Evolutionary conservation across 1,140 invertebrate genomes (phyloP).

Genomic region (Latrodectus geometricus): DNA sequence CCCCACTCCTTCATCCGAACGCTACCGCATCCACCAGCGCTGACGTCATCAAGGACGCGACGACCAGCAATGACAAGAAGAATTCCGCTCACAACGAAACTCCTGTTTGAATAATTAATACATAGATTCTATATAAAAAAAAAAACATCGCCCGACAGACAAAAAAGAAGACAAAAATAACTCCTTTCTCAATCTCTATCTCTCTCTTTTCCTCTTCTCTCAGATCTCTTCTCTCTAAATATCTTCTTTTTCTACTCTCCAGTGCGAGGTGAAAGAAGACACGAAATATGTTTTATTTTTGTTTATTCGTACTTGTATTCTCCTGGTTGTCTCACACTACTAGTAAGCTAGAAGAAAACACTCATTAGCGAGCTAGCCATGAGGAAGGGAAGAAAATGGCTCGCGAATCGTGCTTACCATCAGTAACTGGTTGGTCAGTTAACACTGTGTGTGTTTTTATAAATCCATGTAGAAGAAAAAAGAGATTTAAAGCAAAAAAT

Average conservation of each 20-base stretch:
- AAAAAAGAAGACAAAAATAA: neutral
- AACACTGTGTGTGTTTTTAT: conserved; percentile 59
- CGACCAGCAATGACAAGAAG: conserved; percentile 48
- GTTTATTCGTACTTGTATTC: neutral
- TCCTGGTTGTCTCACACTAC: conserved; percentile 42
- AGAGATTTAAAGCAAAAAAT: conserved; percentile 28
- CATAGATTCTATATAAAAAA: neutral
- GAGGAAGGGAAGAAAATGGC: neutral
- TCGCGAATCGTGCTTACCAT: no score
- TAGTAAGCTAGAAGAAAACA: conserved; percentile 44
- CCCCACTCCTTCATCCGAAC: conserved; percentile 17
- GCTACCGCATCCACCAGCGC: conserved; percentile 43
- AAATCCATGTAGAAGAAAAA: conserved; percentile 49
- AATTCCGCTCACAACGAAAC: conserved; percentile 61
- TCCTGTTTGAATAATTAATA: conserved; percentile 39
- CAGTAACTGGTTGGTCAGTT: conserved; percentile 20
- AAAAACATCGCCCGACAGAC: neutral
- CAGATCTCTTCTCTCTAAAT: neutral
- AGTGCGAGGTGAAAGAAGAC: conserved; percentile 17
- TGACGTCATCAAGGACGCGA: conserved; percentile 58
- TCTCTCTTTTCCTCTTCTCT: conserved; percentile 41
- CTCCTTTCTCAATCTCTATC: conserved; percentile 48
- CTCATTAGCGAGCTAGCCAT: conserved; percentile 16
- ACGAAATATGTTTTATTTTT: neutral
- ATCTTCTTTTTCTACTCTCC: neutral